Evolutionary conservation across 2,113 vertebrate species (phyloP), one percentile per base, ranked within the genome.

Genomic region (Dasyornis broadbenti): DNA sequence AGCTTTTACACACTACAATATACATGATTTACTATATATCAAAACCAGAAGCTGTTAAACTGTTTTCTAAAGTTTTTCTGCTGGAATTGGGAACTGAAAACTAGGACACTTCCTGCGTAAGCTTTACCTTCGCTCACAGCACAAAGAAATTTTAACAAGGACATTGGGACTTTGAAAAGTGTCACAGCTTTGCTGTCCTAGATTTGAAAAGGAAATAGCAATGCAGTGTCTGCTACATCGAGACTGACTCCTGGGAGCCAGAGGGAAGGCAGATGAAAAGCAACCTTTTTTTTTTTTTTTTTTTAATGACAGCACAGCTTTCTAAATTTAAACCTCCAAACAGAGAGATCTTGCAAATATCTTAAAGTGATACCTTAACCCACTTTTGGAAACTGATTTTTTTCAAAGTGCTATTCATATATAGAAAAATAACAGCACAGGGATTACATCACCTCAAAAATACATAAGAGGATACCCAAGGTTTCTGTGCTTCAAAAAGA

Each of bases 71-170:
- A 93, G 59, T 81, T 82, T 70, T 86, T 94, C 42, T 50, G 70
- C 82, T 89, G 79, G 76, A 92, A 75, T 40, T 42, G 70, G 89
- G 86, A 82, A 14, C 21, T 96, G 79, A 81, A 95, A 94, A 94
- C 64, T 96, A 89, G 95, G 96, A 89, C 88, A 60, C 54, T 79
- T 73, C 79, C 93, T 94, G 69, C 31, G n/a, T 79, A 82, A 90
- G 63, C 90, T 88, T 80, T 85, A 94, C 93, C 77, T 92, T 80
- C 78, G 47, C 86, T 94, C 82, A 73, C 50, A 83, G 79, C 79
- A 91, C 92, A 83, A 90, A 93, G 89, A 94, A 87, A 97, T 94
- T 94, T 96, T 96, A 96, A 95, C 90, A 95, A 96, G 95, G 93
- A 91, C 92, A 86, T 95, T 91, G 94, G 96, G 96, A 94, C 82